Evolutionary conservation across 2,888 invertebrate genomes (phyloP).

Genomic region (Drosophila siamana): DNA sequence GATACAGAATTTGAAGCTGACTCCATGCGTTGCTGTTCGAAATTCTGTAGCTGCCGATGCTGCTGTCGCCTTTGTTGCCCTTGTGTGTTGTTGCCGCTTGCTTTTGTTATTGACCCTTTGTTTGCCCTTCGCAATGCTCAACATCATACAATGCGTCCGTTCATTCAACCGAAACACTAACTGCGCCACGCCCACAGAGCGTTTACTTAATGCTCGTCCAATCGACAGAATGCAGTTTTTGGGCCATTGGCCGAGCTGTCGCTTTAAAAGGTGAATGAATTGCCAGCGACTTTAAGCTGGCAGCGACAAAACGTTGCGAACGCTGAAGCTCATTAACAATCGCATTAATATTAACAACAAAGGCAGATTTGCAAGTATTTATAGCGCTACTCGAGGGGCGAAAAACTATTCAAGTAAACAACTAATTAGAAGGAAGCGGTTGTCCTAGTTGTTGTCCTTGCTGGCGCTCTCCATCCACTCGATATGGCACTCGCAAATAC

Average conservation of each 20-base stretch:
- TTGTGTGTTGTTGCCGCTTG: constrained; percentile 20
- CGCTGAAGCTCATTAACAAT: constrained; percentile 63
- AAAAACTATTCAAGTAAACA: constrained; percentile 71
- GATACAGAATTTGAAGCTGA: constrained; percentile 41
- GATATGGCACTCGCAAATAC: constrained; percentile 41
- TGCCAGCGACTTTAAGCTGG: constrained; percentile 3
- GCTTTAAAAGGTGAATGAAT: constrained; percentile 46
- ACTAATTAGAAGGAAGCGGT: constrained; percentile 67
- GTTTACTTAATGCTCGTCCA: not conserved
- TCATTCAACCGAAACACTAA: constrained; percentile 78
- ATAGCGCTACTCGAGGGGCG: constrained; percentile 41
- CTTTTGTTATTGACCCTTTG: constrained; percentile 67
- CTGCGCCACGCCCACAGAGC: constrained; percentile 47
- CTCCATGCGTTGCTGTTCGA: constrained; percentile 33
- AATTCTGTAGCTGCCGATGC: constrained; percentile 32
- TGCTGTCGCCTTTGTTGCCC: constrained; percentile 25
- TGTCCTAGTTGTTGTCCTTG: constrained; percentile 44
- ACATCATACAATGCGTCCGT: constrained; percentile 57
- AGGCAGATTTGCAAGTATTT: constrained; percentile 64
- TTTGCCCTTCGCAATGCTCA: constrained; percentile 54
- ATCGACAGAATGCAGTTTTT: constrained; percentile 50
- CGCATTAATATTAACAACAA: constrained; percentile 57
- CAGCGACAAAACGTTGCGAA: not conserved
- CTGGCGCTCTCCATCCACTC: not conserved
- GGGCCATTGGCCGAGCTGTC: constrained; percentile 49